A percentile compares a stretch with the other conserved stretches of the same genome.
Evolutionary conservation across 2,113 vertebrate species (phyloP).

Genomic region (Neopipo cinnamomea): DNA sequence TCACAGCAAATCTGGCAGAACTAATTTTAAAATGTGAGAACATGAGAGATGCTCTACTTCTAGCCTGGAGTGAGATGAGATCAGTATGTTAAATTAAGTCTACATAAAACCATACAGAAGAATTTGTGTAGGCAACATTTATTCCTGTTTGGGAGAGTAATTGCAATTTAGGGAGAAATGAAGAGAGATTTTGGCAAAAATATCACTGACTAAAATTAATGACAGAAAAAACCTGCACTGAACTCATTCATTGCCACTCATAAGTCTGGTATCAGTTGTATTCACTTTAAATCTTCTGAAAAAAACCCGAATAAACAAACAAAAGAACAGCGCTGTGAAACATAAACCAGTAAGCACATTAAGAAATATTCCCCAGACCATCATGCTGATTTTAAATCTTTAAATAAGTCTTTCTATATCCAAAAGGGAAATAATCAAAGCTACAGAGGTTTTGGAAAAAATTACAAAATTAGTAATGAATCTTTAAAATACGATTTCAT

Average conservation of each 20-base stretch:
- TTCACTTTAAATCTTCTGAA: not conserved
- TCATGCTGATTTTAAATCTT: not conserved
- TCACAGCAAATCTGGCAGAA: constrained; percentile 26
- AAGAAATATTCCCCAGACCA: not conserved
- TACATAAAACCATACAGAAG: constrained; percentile 24
- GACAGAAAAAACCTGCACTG: not conserved
- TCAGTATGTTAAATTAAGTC: constrained; percentile 54
- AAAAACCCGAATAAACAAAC: not conserved
- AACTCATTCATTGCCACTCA: not conserved
- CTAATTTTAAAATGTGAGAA: constrained; percentile 58
- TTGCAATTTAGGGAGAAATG: not conserved
- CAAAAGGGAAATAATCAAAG: not conserved
- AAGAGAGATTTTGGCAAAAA: not conserved
- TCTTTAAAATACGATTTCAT: not conserved
- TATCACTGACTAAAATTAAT: not conserved
- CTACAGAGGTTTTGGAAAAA: not conserved
- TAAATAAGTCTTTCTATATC: not conserved
- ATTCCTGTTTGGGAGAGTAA: not conserved
- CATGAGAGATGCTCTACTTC: constrained; percentile 45
- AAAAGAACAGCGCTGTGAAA: not conserved
- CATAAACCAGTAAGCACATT: not conserved
- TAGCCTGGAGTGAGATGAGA: constrained; percentile 26
- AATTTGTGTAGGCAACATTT: constrained; percentile 14
- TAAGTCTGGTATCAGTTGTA: not conserved
- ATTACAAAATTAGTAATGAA: not conserved